Percentiles rank a stretch among this genome's conserved stretches.
Conservation (phyloP, 2,888 invertebrate species). For the Oligia fasciuncula region DNA sequence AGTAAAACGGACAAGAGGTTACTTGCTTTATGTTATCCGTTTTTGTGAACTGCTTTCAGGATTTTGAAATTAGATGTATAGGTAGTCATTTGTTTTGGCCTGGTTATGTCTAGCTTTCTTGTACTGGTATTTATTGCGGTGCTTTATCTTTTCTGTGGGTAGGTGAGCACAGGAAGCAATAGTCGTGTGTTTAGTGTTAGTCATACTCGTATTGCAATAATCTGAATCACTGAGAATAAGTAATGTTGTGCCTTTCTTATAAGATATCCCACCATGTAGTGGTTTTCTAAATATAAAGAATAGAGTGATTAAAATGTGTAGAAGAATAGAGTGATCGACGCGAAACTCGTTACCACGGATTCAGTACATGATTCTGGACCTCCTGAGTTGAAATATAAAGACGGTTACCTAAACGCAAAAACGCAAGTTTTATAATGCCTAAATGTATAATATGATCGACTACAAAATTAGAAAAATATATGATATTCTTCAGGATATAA, state of each 20-base stretch:
- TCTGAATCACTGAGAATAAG: too few species aligned
- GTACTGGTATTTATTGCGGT: background rate
- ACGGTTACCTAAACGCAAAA: too few species aligned
- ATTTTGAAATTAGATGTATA: constrained; percentile 47
- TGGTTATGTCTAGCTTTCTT: background rate
- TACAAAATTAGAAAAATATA: too few species aligned
- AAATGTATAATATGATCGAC: too few species aligned
- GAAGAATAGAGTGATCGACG: too few species aligned
- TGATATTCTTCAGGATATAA: too few species aligned
- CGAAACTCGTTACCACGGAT: background rate
- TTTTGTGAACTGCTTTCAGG: constrained; percentile 33
- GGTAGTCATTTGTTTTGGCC: constrained; percentile 34
- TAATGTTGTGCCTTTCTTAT: background rate
- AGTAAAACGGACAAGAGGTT: constrained; percentile 42
- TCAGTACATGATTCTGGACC: background rate
- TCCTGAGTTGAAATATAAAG: background rate
- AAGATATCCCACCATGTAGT: background rate
- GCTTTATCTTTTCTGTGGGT: background rate
- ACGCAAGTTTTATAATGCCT: too few species aligned
- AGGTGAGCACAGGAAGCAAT: background rate
- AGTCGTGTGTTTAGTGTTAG: background rate
- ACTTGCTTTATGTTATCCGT: constrained; percentile 36
- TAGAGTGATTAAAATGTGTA: too few species aligned
- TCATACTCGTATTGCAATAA: background rate
- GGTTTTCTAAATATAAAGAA: background rate